phyloP scores from a whole-genome alignment of 2,888 invertebrate species.

The Zelleria hepariella region DNA sequence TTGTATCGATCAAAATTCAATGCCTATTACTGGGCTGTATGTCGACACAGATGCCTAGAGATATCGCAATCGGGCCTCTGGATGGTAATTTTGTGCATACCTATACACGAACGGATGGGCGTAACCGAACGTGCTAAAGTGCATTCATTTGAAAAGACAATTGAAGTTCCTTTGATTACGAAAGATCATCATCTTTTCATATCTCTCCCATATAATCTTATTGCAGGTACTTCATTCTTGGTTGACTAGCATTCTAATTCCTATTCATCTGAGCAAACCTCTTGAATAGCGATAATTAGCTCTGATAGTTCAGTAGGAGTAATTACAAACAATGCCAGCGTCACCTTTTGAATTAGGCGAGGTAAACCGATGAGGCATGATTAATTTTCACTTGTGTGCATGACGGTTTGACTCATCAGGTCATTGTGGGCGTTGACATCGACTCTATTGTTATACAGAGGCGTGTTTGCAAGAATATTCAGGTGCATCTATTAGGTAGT shows the following conservation, averaged over 20 bases:
- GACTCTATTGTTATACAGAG: background rate
- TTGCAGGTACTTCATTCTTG: background rate
- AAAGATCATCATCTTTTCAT: background rate
- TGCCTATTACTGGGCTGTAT: background rate
- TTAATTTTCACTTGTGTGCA: background rate
- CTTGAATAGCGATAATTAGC: background rate
- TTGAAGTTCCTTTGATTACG: background rate
- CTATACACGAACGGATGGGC: background rate
- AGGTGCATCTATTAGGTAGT: background rate
- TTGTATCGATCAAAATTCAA: constrained; percentile 3
- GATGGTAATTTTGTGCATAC: constrained; percentile 4
- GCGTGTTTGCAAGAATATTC: too few species aligned
- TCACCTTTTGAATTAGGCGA: background rate
- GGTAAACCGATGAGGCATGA: background rate
- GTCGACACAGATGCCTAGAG: constrained; percentile 3
- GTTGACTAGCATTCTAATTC: background rate
- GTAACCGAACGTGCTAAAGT: background rate
- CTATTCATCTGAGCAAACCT: background rate
- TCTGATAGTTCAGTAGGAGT: background rate
- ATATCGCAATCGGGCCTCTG: constrained; percentile 4
- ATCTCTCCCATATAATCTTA: background rate
- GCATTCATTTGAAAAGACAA: background rate
- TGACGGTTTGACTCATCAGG: background rate
- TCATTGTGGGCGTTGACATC: background rate
- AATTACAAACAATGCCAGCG: background rate